A percentile compares a stretch with the other conserved stretches of the same genome.
These are phyloP conservation scores for Atherinomorus stipes DNA, from an alignment of 2,113 vertebrate genomes.

Conservation along the genomic window DNA sequence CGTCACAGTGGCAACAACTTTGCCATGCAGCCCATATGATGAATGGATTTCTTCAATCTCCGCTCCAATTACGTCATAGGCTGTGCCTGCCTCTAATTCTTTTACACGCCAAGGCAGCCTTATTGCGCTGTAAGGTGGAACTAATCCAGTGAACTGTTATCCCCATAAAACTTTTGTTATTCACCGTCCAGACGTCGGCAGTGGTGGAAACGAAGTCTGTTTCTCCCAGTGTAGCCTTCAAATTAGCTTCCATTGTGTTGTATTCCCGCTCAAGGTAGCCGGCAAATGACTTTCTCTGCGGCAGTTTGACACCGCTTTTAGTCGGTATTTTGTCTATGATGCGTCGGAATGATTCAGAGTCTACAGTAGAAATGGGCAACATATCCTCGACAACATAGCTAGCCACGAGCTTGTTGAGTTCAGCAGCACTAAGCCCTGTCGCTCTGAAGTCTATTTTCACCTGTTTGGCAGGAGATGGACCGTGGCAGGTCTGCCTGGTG, in stretches of 20 bases:
- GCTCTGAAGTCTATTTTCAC: background rate
- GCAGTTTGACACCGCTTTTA: background rate
- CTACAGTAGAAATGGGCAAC: background rate
- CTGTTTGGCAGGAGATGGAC: background rate
- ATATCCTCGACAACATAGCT: background rate
- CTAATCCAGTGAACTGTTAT: slow-evolving; percentile 5
- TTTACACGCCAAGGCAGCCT: background rate
- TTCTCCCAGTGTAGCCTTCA: background rate
- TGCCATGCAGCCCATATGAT: no score
- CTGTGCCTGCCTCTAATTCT: no score
- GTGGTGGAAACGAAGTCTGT: slow-evolving; percentile 4
- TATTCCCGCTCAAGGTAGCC: slow-evolving; percentile 1
- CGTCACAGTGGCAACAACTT: no score
- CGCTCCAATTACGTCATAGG: no score
- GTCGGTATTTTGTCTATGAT: background rate
- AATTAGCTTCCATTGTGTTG: background rate
- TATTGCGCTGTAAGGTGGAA: slow-evolving; percentile 7
- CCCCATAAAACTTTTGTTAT: slow-evolving; percentile 4
- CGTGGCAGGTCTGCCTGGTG: background rate
- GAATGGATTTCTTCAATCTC: no score
- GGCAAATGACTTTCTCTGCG: background rate
- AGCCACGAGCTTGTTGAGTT: background rate
- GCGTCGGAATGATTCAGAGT: background rate
- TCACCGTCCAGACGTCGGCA: slow-evolving; percentile 8
- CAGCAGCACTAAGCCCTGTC: background rate